A percentile compares a stretch with the other conserved stretches of the same genome.
These are phyloP conservation scores for Tillus elongatus DNA, from an alignment of 2,888 invertebrate genomes.

Conservation along the genomic window DNA sequence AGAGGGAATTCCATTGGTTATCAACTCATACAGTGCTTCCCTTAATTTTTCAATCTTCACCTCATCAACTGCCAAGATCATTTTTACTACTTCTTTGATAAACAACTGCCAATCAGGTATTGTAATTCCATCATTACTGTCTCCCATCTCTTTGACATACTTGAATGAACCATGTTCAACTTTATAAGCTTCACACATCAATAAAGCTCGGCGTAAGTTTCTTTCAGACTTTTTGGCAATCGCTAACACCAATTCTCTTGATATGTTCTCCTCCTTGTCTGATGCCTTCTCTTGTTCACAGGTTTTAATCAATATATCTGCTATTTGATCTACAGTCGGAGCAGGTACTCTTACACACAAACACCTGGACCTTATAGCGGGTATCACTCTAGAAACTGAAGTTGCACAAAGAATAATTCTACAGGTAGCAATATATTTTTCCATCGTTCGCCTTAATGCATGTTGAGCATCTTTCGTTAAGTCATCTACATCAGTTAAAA, in stretches of 20 bases:
- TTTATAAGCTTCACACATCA: slow-evolving; percentile 90
- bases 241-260: not conserved
- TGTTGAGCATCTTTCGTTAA: slow-evolving; percentile 97
- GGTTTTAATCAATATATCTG: slow-evolving; percentile 27
- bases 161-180: slow-evolving; percentile 81
- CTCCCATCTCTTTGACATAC: slow-evolving; percentile 31
- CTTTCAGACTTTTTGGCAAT: slow-evolving; percentile 74
- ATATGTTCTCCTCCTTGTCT: not conserved
- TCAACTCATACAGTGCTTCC: slow-evolving; percentile 81
- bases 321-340: slow-evolving; percentile 70
- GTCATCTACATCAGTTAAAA: slow-evolving; percentile 90
- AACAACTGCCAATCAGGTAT: slow-evolving; percentile 92
- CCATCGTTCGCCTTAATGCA: slow-evolving; percentile 96
- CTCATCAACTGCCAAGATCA: slow-evolving; percentile 55
- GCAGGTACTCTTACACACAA: slow-evolving; percentile 86
- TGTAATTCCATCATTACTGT: slow-evolving; percentile 65
- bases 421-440: slow-evolving; percentile 94
- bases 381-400: slow-evolving; percentile 90
- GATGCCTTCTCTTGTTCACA: not conserved
- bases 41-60: slow-evolving; percentile 76
- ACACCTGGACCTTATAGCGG: slow-evolving; percentile 89
- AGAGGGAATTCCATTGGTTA: slow-evolving; percentile 88
- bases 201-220: slow-evolving; percentile 83
- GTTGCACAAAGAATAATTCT: slow-evolving; percentile 89
- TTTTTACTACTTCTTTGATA: slow-evolving; percentile 73